Percentiles rank a stretch among this genome's conserved stretches.
These are phyloP conservation scores for Peromyscus nudipes DNA, from an alignment of 2,797 vertebrate genomes.

Conservation along the genomic window DNA sequence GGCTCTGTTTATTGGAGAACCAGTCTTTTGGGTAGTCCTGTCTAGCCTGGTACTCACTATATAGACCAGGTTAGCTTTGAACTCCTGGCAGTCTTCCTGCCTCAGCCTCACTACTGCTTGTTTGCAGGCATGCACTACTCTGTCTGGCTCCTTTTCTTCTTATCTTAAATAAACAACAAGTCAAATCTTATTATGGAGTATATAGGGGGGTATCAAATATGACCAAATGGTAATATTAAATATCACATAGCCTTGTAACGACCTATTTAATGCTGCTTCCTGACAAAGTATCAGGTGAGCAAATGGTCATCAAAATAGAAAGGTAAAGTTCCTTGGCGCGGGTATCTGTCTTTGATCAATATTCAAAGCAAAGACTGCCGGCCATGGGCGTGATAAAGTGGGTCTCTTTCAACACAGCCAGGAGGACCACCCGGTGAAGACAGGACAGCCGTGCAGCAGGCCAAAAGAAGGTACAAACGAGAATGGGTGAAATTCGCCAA, in stretches of 20 bases:
- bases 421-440: conserved; percentile 38
- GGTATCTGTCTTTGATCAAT: not conserved
- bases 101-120: not conserved
- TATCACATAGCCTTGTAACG: not conserved
- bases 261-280: conserved; percentile 10
- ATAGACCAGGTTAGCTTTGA: not conserved
- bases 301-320: not conserved
- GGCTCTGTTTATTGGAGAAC: not conserved
- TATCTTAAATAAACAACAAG: conserved; percentile 49
- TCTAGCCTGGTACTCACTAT: not conserved
- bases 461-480: conserved; percentile 86
- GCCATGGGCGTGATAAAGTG: not conserved
- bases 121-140: not conserved
- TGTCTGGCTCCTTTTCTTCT: not conserved
- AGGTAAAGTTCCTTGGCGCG: not conserved
- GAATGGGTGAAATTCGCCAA: conserved; percentile 90
- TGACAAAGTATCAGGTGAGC: conserved; percentile 21
- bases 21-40: not conserved
- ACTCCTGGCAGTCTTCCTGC: not conserved
- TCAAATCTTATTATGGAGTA: not conserved
- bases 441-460: not conserved
- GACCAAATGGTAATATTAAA: conserved; percentile 19
- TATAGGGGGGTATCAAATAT: conserved; percentile 5
- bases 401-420: conserved; percentile 54
- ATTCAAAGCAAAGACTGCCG: conserved; percentile 17